Base-by-base conservation (phyloP, 2,797 vertebrate genomes). In the Phrynocephalus forsythii region DNA sequence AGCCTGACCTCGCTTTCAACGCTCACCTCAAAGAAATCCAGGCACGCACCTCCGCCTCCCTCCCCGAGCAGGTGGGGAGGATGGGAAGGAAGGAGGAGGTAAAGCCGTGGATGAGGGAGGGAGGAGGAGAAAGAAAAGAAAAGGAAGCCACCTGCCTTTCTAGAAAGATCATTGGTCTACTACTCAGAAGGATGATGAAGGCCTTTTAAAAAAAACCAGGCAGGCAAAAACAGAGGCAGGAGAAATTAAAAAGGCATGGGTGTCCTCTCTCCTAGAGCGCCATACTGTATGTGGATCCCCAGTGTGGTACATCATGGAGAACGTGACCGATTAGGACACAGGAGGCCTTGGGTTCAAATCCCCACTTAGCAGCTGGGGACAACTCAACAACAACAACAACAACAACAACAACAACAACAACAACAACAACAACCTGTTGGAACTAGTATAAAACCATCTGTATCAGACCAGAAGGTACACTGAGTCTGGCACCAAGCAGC, bases 11-110 rank as follows among this genome's bases (percentile, higher is more conserved):
- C 33, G 83, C 82, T 18, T 38, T 73, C 66, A 63, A 69, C 5
- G 52, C 87, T 79, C 82, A 79, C 87, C 87, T 88, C 52, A 79
- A 50, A 73, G 76, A 10, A 10, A 33, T 63, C 63, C 87, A 73
- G 68, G 82, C 56, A n/a, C n/a, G n/a, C 52, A 73, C 56, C 82
- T 52, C 5, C 10, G 8, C 2, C 38, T 44, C 38, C 38, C 38
- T 44, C 38, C 38, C 38, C 67, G 8, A 33, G 76, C 76, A 88
- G 67, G 67, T 50, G 82, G 50, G 50, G 24, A 83, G 60, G 13
- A 22, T 1, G 18, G 0, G 13, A 76, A 44, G 13, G 10, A 9
- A 20, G 7, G 75, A 24, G 24, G 3, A 15, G 79, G 13, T 13
- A 13, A 13, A 56, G 52, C 9, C 52, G 52, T 8, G 11, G 52